Base-by-base conservation (phyloP, 2,113 vertebrate genomes). In the Perccottus glenii region DNA sequence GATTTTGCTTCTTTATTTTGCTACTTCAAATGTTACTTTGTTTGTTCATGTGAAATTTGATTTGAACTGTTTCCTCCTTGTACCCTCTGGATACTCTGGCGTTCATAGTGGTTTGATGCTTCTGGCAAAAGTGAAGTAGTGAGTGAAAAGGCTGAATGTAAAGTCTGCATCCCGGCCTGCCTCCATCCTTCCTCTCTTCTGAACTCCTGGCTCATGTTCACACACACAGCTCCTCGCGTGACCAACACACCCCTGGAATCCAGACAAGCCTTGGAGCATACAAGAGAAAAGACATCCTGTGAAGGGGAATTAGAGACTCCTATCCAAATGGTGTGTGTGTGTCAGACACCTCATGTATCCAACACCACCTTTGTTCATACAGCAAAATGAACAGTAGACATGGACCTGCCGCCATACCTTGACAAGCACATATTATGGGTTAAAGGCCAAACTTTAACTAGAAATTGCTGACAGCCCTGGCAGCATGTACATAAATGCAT, bases 321-420 rank as follows among this genome's bases (percentile, higher is more conserved):
- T 75, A 60, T 65, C 65, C 50, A 65, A 50, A 46, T 42, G 78
- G 58, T 48, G 61, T 67, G 59, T 52, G 67, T 71, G 65, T 71
- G 64, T 69, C 76, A 82, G 43, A 56, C 74, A 78, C 85, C 72
- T 77, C 73, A 76, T 88, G 79, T 76, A 71, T 89, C 83, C 82
- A 67, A 73, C 75, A 79, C 60, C 86, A 88, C 78, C 81, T 81
- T 59, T 74, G 80, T 67, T 78, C 62, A 70, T 57, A 27, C 19
- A 72, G 70, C 60, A 67, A 85, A 82, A 71, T 85, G 60, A 84
- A 77, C 57, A 70, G 51, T 55, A 85, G 64, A 78, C 60, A 68
- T 70, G 64, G 63, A 67, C 19, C 1, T 27, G 47, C 64, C 78
- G 82, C 72, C 67, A 77, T 75, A 66, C 63, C 65, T 64, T 45